Percentiles rank a stretch among this genome's conserved stretches.
phyloP scores from a whole-genome alignment of 2,113 vertebrate species.

The Poeciliopsis retropinna region DNA sequence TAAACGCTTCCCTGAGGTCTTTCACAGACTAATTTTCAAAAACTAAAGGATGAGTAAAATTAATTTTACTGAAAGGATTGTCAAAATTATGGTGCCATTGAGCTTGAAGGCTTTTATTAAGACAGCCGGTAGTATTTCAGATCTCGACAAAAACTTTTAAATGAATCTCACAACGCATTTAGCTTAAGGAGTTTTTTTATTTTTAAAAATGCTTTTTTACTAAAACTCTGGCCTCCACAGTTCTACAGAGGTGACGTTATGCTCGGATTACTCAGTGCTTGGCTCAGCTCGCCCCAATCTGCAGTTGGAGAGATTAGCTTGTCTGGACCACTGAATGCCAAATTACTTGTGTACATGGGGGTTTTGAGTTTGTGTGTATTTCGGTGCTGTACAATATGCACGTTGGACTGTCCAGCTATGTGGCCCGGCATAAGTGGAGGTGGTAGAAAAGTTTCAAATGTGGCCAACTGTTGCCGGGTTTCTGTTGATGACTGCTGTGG shows the following conservation, averaged over 20 bases:
- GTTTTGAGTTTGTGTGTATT: not conserved
- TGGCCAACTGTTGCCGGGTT: slow-evolving; percentile 30
- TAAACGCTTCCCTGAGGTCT: slow-evolving; percentile 50
- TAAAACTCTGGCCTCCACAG: not conserved
- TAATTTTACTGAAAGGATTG: slow-evolving; percentile 32
- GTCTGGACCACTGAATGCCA: slow-evolving; percentile 55
- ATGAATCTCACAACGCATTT: slow-evolving; percentile 2
- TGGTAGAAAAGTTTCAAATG: slow-evolving; percentile 55
- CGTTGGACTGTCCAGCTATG: slow-evolving; percentile 29
- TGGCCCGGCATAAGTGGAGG: slow-evolving; percentile 42
- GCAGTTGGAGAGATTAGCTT: slow-evolving; percentile 55
- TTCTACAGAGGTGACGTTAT: slow-evolving; percentile 27
- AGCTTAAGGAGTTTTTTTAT: not conserved
- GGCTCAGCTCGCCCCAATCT: slow-evolving; percentile 43
- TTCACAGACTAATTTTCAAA: slow-evolving; percentile 35
- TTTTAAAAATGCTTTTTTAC: slow-evolving; percentile 9
- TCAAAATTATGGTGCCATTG: not conserved
- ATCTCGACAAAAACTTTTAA: not conserved
- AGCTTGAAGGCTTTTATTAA: slow-evolving; percentile 17
- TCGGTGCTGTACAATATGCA: not conserved
- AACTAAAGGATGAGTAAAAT: slow-evolving; percentile 32
- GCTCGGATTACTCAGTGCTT: slow-evolving; percentile 46
- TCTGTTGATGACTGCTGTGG: slow-evolving; percentile 25
- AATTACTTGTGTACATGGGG: slow-evolving; percentile 26
- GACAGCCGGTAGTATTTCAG: not conserved